These are phyloP conservation scores for Malurus melanocephalus DNA, from an alignment of 2,113 vertebrate genomes.

Conservation along the genomic window DNA sequence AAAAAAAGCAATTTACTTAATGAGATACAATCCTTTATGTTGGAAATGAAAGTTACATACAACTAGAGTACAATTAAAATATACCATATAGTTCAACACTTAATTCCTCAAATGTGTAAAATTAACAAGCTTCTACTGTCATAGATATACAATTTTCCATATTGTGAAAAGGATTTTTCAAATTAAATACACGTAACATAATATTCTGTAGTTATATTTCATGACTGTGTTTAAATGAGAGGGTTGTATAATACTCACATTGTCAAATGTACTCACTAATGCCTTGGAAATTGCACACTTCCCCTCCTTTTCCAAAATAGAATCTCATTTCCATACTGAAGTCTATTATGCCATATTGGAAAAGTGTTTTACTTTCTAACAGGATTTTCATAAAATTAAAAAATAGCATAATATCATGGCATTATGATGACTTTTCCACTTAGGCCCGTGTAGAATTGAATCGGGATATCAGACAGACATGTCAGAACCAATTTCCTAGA, in stretches of 20 bases:
- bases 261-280: constrained; percentile 63
- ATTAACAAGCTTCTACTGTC: constrained; percentile 73
- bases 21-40: constrained; percentile 71
- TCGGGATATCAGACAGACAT: constrained; percentile 39
- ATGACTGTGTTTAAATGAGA: constrained; percentile 66
- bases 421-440: constrained; percentile 51
- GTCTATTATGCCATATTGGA: constrained; percentile 63
- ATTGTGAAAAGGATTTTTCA: constrained; percentile 63
- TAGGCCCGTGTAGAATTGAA: constrained; percentile 32
- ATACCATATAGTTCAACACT: constrained; percentile 73
- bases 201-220: constrained; percentile 63
- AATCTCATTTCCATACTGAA: constrained; percentile 65
- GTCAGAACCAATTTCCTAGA: constrained; percentile 55
- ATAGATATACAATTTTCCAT: constrained; percentile 72
- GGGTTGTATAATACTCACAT: constrained; percentile 66
- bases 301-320: constrained; percentile 55
- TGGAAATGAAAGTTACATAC: constrained; percentile 71
- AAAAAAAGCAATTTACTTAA: constrained; percentile 73
- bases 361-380: constrained; percentile 48
- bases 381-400: constrained; percentile 54
- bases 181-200: constrained; percentile 70
- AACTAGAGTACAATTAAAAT: constrained; percentile 73
- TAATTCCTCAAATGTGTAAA: constrained; percentile 72
- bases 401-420: constrained; percentile 48
- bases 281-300: constrained; percentile 62